A percentile compares a stretch with the other conserved stretches of the same genome.
These are phyloP conservation scores for Selenia dentaria DNA, from an alignment of 2,888 invertebrate genomes.

Conservation along the genomic window DNA sequence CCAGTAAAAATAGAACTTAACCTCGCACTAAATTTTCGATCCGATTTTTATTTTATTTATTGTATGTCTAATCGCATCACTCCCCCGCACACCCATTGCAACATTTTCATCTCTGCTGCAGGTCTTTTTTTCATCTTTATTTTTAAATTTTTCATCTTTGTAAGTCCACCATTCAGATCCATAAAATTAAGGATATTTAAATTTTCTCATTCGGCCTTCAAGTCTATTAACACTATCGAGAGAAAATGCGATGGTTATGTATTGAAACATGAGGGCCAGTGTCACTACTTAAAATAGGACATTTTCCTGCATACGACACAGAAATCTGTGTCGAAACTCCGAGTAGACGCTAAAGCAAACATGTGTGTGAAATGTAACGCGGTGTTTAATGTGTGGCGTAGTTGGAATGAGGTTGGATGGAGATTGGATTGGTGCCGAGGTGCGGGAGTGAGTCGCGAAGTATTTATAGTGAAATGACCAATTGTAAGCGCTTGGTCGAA, in stretches of 20 bases:
- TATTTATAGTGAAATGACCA: constrained; percentile 68
- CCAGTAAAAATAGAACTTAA: no score
- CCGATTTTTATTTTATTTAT: no score
- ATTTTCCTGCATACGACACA: constrained; percentile 30
- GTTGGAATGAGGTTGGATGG: constrained; percentile 38
- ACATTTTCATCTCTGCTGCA: no score
- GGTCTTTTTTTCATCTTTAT: no score
- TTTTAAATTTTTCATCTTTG: no score
- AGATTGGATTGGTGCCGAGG: constrained; percentile 70
- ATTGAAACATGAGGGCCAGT: constrained; percentile 50
- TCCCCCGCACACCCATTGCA: no score
- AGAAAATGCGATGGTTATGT: constrained; percentile 32
- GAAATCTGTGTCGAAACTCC: constrained; percentile 28
- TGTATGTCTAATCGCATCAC: no score
- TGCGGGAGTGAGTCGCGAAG: constrained; percentile 60
- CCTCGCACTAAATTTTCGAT: no score
- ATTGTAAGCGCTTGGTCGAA: constrained; percentile 37
- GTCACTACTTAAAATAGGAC: constrained; percentile 46
- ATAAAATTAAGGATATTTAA: no score
- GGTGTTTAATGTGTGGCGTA: constrained; percentile 25
- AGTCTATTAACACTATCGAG: neutral
- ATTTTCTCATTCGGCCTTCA: no score
- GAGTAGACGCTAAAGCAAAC: constrained; percentile 2
- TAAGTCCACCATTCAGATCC: no score
- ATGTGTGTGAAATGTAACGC: constrained; percentile 1